Conservation (phyloP, 2,113 vertebrate genomes). For the Nibea albiflora region DNA sequence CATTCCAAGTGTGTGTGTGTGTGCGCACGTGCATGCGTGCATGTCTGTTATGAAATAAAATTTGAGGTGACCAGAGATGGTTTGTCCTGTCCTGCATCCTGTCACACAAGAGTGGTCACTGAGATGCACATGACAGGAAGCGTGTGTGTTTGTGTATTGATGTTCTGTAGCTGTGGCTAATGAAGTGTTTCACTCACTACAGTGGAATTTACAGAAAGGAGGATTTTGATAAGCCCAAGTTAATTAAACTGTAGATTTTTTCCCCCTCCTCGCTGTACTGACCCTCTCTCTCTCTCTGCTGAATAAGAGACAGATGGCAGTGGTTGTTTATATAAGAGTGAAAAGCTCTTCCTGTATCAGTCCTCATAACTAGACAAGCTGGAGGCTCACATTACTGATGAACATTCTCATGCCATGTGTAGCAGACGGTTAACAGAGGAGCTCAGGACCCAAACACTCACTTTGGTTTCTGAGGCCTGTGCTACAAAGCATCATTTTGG, state of each 20-base stretch:
- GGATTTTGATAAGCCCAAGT: slow-evolving; percentile 76
- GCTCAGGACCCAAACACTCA: not conserved
- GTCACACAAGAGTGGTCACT: not conserved
- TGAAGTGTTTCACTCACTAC: slow-evolving; percentile 49
- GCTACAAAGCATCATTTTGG: too few relatives aligned
- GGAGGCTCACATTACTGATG: slow-evolving; percentile 11
- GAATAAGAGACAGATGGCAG: slow-evolving; percentile 53
- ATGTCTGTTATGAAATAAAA: slow-evolving; percentile 27
- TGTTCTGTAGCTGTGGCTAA: slow-evolving; percentile 20
- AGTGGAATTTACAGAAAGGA: slow-evolving; percentile 56
- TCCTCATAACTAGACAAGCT: slow-evolving; percentile 54
- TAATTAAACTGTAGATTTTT: slow-evolving; percentile 67
- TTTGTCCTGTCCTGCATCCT: slow-evolving; percentile 25
- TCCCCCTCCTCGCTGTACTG: not conserved
- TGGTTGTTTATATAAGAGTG: slow-evolving; percentile 59
- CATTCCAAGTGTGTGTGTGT: slow-evolving; percentile 32
- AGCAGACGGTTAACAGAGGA: slow-evolving; percentile 2
- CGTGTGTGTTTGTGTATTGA: slow-evolving; percentile 19
- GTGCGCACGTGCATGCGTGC: not conserved
- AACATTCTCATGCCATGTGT: slow-evolving; percentile 22
- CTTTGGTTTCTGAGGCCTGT: slow-evolving; percentile 1
- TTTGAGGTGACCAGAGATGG: slow-evolving; percentile 29
- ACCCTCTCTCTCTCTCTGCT: slow-evolving; percentile 16
- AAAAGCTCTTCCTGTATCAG: slow-evolving; percentile 48
- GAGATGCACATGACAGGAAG: slow-evolving; percentile 4